Base-by-base conservation (phyloP, 1,140 invertebrate species). In the Caerostris darwini region DNA sequence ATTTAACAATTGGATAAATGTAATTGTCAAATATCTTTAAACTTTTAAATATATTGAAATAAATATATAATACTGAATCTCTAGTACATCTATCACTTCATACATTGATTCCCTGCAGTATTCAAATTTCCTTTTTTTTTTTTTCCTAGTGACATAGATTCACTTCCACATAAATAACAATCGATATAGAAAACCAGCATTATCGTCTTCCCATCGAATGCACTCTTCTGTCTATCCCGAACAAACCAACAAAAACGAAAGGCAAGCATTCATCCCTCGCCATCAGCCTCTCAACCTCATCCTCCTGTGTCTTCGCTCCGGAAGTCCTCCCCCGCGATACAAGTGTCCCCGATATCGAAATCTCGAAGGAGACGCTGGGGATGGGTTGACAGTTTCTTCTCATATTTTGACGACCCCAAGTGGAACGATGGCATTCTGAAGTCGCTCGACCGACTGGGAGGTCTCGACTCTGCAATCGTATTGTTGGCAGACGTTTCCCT, bases 381-480 rank as follows among this genome's bases (percentile, higher is more conserved):
- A 71, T 53, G 91, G 34, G 91, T 59, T 87, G 91, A 93, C 91
- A 93, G 58, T 86, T 69, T 57, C 83, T 56, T 71, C 91, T 6
- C 83, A 93, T 87, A 93, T 93, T 93, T 93, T 86, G 91, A 93
- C 91, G 83, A 87, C 7, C 83, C 53, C 57, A 19, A 85, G 82
- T 85, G 82, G 82, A 57, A 54, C n/a, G 54, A 58, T 7, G 53
- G 5, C 57, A 54, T n/a, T 12, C 57, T 14, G n/a, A 14, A 19
- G 5, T 85, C 82, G 54, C 82, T 71, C 69, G 50, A 50, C 69
- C 69, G 69, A 71, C 34, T 14, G 12, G 61, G 17, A 10, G 61
- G 34, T 85, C 82, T 54, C 50, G 12, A 57, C 57, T 85, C 53
- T 58, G 34, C 19, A 34, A 71, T 71, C n/a, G 34, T 8, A 34